These are phyloP conservation scores for Pomatorhinus ruficollis DNA, from an alignment of 2,113 vertebrate genomes.

Conservation along the genomic window DNA sequence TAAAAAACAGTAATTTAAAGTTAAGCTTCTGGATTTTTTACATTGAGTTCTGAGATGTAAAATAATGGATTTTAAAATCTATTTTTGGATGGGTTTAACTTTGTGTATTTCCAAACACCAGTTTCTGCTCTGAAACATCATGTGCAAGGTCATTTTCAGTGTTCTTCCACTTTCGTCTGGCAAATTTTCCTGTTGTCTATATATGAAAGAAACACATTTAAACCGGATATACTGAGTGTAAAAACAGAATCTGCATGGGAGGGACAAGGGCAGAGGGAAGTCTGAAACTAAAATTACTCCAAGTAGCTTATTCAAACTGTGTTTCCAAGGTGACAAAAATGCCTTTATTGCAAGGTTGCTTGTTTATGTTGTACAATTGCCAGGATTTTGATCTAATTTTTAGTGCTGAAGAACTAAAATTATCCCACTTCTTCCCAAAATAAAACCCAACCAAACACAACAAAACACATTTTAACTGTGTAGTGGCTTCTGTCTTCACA, in stretches of 20 bases:
- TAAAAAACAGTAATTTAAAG: neutral
- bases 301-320: neutral
- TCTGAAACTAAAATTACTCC: constrained; percentile 55
- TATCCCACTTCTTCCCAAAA: constrained; percentile 4
- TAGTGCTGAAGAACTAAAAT: constrained; percentile 28
- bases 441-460: neutral
- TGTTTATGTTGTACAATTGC: constrained; percentile 30
- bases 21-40: neutral
- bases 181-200: neutral
- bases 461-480: neutral
- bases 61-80: neutral
- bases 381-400: constrained; percentile 45
- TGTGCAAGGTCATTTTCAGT: neutral
- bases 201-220: neutral
- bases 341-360: constrained; percentile 9
- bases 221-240: constrained; percentile 17
- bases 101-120: neutral
- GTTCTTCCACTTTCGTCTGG: neutral
- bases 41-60: neutral
- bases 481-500: neutral
- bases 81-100: neutral
- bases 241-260: constrained; percentile 51
- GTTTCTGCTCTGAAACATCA: neutral
- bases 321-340: constrained; percentile 51
- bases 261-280: constrained; percentile 26